These are phyloP conservation scores for Hippocampus kuda DNA, from an alignment of 2,797 vertebrate genomes.

Conservation along the genomic window DNA sequence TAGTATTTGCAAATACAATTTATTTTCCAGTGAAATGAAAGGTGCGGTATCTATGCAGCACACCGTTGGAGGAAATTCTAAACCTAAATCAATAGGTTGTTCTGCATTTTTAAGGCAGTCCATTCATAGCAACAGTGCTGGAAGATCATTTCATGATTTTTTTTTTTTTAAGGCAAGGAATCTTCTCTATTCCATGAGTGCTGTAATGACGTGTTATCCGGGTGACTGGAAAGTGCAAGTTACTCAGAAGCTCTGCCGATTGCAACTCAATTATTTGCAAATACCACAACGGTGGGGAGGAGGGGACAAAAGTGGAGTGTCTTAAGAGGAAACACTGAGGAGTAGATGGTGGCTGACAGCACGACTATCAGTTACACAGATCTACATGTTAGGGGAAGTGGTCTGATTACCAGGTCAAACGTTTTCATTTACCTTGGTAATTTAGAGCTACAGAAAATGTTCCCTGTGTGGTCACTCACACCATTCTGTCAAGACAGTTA, in stretches of 20 bases:
- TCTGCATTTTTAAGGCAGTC: background rate
- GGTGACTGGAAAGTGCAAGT: constrained; percentile 15
- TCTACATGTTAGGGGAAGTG: constrained; percentile 33
- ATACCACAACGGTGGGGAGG: constrained; percentile 32
- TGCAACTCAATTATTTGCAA: constrained; percentile 42
- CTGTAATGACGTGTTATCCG: constrained; percentile 13
- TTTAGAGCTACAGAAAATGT: constrained; percentile 59
- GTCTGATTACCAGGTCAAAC: constrained; percentile 42
- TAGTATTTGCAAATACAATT: constrained; percentile 51
- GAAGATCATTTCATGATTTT: background rate
- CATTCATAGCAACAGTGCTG: background rate
- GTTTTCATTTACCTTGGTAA: constrained; percentile 57
- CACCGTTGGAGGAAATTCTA: background rate
- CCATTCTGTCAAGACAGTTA: constrained; percentile 60
- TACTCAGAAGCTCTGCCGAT: background rate
- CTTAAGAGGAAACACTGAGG: constrained; percentile 41
- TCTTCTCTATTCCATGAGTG: constrained; percentile 3
- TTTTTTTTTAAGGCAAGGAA: background rate
- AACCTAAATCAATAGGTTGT: background rate
- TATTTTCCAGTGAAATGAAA: background rate
- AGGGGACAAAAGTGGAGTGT: constrained; percentile 22
- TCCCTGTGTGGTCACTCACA: constrained; percentile 54
- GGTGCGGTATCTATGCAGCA: background rate
- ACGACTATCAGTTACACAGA: constrained; percentile 31
- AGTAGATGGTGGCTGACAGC: constrained; percentile 38